These are phyloP conservation scores for Cettia cetti DNA, from an alignment of 2,113 vertebrate species.

Conservation along the genomic window DNA sequence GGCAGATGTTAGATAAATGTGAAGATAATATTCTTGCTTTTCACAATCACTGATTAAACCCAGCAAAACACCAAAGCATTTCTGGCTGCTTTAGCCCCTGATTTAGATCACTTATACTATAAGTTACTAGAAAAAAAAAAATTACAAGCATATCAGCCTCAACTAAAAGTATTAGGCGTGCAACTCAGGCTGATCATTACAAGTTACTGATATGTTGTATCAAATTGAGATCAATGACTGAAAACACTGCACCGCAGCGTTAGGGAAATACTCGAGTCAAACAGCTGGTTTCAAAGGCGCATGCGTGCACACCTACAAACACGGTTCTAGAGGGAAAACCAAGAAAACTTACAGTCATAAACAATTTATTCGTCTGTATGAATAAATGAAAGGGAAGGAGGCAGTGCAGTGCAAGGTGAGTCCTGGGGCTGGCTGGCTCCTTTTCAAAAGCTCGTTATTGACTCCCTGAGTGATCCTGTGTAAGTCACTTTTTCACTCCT, in stretches of 20 bases:
- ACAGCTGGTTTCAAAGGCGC: neutral
- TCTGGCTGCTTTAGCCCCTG: neutral
- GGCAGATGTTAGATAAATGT: neutral
- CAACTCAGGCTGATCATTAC: neutral
- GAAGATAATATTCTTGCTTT: conserved; percentile 19
- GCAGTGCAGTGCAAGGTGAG: neutral
- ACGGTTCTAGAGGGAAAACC: neutral
- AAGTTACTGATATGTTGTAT: neutral
- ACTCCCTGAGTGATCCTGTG: neutral
- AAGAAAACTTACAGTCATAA: neutral
- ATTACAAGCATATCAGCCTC: neutral
- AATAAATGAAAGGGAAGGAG: neutral
- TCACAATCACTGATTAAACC: neutral
- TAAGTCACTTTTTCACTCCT: neutral
- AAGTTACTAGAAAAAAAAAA: conserved; percentile 52
- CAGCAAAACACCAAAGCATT: neutral
- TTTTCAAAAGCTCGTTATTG: neutral
- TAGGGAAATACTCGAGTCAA: neutral
- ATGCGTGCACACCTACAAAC: neutral
- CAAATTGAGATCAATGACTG: neutral
- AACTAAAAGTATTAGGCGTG: conserved; percentile 9
- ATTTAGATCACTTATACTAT: neutral
- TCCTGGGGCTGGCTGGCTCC: neutral
- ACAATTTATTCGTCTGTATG: neutral
- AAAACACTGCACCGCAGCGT: neutral